A percentile compares a stretch with the other conserved stretches of the same genome.
These are phyloP conservation scores for Archips crataeganus DNA, from an alignment of 2,888 invertebrate species.

Conservation along the genomic window DNA sequence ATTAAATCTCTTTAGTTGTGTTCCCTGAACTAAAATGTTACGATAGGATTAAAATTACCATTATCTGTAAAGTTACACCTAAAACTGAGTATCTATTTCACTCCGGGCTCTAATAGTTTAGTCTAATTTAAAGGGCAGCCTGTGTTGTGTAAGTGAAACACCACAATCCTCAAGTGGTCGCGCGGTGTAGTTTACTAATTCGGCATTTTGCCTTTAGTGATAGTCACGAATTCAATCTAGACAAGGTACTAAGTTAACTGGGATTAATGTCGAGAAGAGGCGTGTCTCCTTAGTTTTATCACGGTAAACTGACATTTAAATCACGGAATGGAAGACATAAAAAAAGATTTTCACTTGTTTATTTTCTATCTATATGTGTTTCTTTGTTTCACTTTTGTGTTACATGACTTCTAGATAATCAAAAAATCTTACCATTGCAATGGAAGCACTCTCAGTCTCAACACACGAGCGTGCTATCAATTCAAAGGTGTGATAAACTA, in stretches of 20 bases:
- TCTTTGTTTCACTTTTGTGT: not conserved
- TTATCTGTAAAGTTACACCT: not conserved
- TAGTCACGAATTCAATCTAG: conserved; percentile 65
- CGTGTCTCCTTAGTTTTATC: conserved; percentile 1
- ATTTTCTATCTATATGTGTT: not conserved
- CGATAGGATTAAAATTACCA: not conserved
- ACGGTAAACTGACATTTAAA: not conserved
- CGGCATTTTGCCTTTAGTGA: conserved; percentile 57
- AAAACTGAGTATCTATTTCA: conserved; percentile 9
- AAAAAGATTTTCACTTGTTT: not conserved
- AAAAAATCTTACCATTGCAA: not conserved
- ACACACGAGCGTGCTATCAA: not conserved
- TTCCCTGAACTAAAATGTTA: not conserved
- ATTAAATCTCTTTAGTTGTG: not conserved
- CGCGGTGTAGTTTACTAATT: conserved; percentile 56
- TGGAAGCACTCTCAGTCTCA: not conserved
- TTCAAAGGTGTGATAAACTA: not conserved
- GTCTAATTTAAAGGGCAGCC: conserved; percentile 31
- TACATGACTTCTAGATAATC: not conserved
- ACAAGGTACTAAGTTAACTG: not conserved
- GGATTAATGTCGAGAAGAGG: not conserved
- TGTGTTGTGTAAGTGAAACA: conserved; percentile 54
- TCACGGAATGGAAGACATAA: not conserved
- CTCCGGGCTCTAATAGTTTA: conserved; percentile 5
- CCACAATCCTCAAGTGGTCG: conserved; percentile 51